A percentile compares a stretch with the other conserved stretches of the same genome.
Evolutionary conservation across 2,113 vertebrate species (phyloP).

Genomic region (Gnathonemus echidnorhynchus): DNA sequence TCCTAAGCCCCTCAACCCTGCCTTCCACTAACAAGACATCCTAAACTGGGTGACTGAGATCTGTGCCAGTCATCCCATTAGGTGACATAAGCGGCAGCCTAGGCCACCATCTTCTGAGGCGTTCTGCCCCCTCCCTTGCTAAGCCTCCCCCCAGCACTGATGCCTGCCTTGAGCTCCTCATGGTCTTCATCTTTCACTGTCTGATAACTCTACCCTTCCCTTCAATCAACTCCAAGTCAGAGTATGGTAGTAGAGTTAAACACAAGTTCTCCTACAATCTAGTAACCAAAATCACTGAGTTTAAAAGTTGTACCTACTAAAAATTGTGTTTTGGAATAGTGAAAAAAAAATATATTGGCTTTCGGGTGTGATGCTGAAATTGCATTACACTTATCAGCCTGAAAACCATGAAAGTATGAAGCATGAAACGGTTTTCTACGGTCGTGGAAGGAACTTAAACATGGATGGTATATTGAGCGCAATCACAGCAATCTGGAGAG

Average conservation of each 20-base stretch:
- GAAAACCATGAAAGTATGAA: background rate
- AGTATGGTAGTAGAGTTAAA: background rate
- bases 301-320: background rate
- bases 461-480: background rate
- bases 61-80: background rate
- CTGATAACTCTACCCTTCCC: background rate
- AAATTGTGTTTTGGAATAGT: background rate
- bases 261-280: background rate
- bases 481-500: background rate
- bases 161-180: background rate
- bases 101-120: background rate
- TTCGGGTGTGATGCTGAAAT: background rate
- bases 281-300: background rate
- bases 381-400: background rate
- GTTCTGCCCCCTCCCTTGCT: background rate
- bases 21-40: background rate
- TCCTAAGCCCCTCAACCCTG: background rate
- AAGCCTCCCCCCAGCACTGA: background rate
- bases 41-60: background rate
- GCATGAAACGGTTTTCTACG: background rate
- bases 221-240: background rate
- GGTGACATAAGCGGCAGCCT: background rate
- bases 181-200: background rate
- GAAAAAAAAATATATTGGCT: background rate
- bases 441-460: background rate